A percentile compares a stretch with the other conserved stretches of the same genome.
Conservation (phyloP, 37 sponge, comb jelly and placozoan genomes). For the Geodia barretti region DNA sequence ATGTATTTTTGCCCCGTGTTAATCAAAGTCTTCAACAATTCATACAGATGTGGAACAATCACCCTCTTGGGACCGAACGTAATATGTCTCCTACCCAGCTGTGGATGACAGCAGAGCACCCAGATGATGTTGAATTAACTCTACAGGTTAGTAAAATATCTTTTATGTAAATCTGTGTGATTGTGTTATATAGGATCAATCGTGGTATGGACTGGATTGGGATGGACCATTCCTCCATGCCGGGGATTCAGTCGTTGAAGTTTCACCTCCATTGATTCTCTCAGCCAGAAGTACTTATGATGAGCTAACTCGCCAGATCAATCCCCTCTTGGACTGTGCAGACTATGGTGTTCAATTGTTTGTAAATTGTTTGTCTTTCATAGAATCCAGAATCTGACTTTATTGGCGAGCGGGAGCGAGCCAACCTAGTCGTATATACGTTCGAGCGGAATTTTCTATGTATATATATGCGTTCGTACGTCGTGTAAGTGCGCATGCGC, state of each 20-base stretch:
- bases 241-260: background rate
- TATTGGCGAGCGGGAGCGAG: no score
- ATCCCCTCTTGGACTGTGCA: background rate
- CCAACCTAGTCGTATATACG: no score
- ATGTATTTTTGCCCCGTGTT: slow-evolving; percentile 28
- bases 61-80: slow-evolving; percentile 1
- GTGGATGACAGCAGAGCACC: slow-evolving; percentile 9
- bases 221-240: slow-evolving; percentile 5
- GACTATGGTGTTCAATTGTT: background rate
- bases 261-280: background rate
- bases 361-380: background rate
- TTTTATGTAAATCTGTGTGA: background rate
- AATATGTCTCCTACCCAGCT: slow-evolving; percentile 17
- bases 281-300: background rate
- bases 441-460: no score
- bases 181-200: background rate
- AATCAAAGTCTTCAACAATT: slow-evolving; percentile 13
- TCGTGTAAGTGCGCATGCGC: no score
- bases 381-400: no score
- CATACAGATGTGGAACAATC: slow-evolving; percentile 7
- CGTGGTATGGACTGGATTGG: slow-evolving; percentile 27
- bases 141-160: no score
- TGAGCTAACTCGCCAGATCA: background rate
- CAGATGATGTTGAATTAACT: background rate
- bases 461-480: no score